These are phyloP conservation scores for Lasiurus borealis DNA, from an alignment of 2,113 vertebrate genomes.

Conservation along the genomic window DNA sequence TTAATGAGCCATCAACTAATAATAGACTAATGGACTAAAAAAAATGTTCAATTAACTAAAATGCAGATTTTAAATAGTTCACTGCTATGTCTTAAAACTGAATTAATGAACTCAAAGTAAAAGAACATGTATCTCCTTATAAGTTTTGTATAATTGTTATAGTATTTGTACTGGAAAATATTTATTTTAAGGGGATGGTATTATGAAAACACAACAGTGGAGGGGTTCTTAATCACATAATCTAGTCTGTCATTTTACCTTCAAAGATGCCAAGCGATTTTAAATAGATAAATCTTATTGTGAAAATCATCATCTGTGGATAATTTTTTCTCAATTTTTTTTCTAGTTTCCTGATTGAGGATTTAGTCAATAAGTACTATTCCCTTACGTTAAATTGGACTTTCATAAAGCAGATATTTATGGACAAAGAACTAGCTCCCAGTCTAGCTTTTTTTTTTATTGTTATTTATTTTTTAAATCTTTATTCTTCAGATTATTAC, in stretches of 20 bases:
- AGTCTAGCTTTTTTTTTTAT: too few species aligned
- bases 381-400: background rate
- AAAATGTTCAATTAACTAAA: slow-evolving; percentile 51
- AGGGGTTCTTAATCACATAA: background rate
- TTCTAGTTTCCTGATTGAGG: background rate
- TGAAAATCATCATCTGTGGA: background rate
- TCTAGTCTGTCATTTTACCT: background rate
- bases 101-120: slow-evolving; percentile 24
- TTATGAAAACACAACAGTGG: slow-evolving; percentile 20
- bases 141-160: background rate
- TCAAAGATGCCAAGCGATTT: background rate
- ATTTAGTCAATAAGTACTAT: slow-evolving; percentile 12
- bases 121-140: background rate
- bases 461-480: too few species aligned
- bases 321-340: background rate
- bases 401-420: background rate
- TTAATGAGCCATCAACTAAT: slow-evolving; percentile 23
- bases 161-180: slow-evolving; percentile 43
- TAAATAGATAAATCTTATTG: slow-evolving; percentile 16
- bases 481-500: too few species aligned
- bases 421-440: background rate
- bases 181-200: slow-evolving; percentile 5
- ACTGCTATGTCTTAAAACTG: background rate
- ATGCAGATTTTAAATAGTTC: slow-evolving; percentile 24
- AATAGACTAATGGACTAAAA: background rate